phyloP scores from a whole-genome alignment of 2,797 vertebrate species.

The Sylvia borin region DNA sequence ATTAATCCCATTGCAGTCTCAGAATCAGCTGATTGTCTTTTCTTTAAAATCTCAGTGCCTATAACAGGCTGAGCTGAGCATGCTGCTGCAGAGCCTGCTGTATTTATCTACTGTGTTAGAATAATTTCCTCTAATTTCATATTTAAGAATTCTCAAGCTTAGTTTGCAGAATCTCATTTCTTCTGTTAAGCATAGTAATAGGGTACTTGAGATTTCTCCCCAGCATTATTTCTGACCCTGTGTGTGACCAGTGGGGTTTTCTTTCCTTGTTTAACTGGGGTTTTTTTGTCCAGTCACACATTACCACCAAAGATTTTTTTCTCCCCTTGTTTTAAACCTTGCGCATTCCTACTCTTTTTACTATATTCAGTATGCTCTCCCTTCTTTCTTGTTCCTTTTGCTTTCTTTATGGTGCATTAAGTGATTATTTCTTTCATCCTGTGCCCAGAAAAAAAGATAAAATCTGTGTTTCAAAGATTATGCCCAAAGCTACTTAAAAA shows the following conservation, averaged over 20 bases:
- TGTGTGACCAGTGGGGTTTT: not conserved
- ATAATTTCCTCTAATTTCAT: conserved; percentile 17
- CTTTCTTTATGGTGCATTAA: not conserved
- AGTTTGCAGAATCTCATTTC: conserved; percentile 30
- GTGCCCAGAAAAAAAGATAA: not conserved
- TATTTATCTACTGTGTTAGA: not conserved
- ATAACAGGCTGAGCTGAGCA: conserved; percentile 11
- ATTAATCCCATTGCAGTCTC: not conserved
- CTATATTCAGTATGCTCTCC: not conserved
- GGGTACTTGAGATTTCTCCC: not conserved
- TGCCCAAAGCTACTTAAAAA: not conserved
- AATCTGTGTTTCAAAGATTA: not conserved
- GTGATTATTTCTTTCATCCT: conserved; percentile 13
- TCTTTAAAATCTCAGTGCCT: conserved; percentile 27
- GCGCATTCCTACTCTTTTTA: not conserved
- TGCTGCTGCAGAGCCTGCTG: not conserved
- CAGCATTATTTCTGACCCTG: not conserved
- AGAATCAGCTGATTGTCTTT: conserved; percentile 19
- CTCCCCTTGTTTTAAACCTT: not conserved
- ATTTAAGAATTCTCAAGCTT: not conserved
- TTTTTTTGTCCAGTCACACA: not conserved
- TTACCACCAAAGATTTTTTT: not conserved
- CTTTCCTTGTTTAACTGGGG: not conserved
- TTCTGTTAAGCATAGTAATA: not conserved
- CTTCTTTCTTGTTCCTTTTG: not conserved